phyloP scores from a whole-genome alignment of 2,888 invertebrate species.

The Margaritifera margaritifera region DNA sequence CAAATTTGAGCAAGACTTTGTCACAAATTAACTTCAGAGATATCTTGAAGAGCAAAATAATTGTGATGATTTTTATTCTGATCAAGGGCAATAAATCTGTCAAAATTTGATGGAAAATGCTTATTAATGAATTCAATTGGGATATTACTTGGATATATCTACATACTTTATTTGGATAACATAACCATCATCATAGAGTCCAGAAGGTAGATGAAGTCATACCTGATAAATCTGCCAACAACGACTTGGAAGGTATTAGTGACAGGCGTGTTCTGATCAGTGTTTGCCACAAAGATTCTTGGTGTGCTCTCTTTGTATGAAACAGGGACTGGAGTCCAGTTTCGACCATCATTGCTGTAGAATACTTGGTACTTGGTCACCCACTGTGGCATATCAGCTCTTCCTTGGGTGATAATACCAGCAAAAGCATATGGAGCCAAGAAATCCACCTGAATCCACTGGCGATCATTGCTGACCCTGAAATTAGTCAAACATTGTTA shows the following conservation, averaged over 20 bases:
- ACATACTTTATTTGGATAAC: not conserved
- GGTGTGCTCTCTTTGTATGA: slow-evolving; percentile 37
- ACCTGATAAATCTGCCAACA: slow-evolving; percentile 49
- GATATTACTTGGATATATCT: too few species aligned
- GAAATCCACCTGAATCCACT: slow-evolving; percentile 53
- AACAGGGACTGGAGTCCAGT: slow-evolving; percentile 37
- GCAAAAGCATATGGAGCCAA: slow-evolving; percentile 40
- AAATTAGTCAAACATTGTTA: slow-evolving; percentile 1
- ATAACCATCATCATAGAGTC: not conserved
- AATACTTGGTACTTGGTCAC: slow-evolving; percentile 49
- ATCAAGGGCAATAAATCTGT: too few species aligned
- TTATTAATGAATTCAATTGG: too few species aligned
- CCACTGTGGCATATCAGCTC: slow-evolving; percentile 41
- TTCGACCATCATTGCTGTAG: slow-evolving; percentile 52
- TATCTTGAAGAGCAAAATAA: too few species aligned
- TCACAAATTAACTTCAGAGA: too few species aligned
- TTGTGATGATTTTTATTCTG: too few species aligned
- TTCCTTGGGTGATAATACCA: slow-evolving; percentile 50
- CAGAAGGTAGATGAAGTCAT: not conserved
- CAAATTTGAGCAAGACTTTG: too few species aligned
- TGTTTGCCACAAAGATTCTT: slow-evolving; percentile 45
- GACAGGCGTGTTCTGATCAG: slow-evolving; percentile 40
- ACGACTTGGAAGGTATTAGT: slow-evolving; percentile 46
- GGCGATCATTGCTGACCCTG: slow-evolving; percentile 42
- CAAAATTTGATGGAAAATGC: too few species aligned